Percentiles rank a stretch among this genome's conserved stretches.
phyloP scores from a whole-genome alignment of 35 echinoderm and acorn worm species.

The Strongylocentrotus purpuratus region DNA sequence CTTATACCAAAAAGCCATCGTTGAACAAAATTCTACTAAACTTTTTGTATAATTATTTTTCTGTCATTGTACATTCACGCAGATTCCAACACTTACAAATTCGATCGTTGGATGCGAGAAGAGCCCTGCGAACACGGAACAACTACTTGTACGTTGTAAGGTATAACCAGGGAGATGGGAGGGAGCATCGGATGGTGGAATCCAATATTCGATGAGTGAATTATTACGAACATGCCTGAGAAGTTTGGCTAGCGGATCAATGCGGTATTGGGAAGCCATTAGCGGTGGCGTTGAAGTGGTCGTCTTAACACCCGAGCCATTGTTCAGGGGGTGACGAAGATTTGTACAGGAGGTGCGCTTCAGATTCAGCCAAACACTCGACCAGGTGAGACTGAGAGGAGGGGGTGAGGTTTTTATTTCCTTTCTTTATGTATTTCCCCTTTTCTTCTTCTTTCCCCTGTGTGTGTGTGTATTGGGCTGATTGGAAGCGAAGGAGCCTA shows the following conservation, averaged over 20 bases:
- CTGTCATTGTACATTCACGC: no score
- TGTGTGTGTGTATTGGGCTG: no score
- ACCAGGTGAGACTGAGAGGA: background rate
- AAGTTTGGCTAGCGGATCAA: conserved; percentile 2
- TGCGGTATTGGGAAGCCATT: conserved; percentile 16
- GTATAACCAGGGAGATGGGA: no score
- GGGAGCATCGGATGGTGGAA: background rate
- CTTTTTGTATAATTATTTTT: no score
- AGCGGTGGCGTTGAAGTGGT: conserved; percentile 28
- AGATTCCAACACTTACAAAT: no score
- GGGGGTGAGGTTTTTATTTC: background rate
- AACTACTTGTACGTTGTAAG: no score
- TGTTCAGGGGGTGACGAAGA: background rate
- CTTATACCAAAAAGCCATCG: no score
- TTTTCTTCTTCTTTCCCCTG: background rate
- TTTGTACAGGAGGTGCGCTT: conserved; percentile 14
- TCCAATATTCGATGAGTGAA: conserved; percentile 2
- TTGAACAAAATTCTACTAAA: no score
- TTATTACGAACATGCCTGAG: background rate
- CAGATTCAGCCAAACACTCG: conserved; percentile 1
- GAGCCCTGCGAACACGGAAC: no score
- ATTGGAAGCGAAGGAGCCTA: no score
- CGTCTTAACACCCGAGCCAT: background rate
- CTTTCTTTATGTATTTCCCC: background rate
- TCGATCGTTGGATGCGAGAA: no score